Conservation (phyloP, 2,113 vertebrate species). For the Gobio gobio region DNA sequence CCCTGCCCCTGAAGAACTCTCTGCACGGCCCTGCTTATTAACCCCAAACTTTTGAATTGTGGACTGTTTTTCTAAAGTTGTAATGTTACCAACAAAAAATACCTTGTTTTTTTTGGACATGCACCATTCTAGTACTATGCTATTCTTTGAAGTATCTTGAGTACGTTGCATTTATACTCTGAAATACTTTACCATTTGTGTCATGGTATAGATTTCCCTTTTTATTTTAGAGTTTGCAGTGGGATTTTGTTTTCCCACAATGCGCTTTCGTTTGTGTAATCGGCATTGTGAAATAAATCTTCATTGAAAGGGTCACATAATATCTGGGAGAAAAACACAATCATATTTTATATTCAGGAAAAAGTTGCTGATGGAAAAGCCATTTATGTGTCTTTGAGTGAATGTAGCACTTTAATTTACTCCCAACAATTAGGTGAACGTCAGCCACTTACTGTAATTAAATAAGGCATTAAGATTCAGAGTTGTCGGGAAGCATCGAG, state of each 20-base stretch:
- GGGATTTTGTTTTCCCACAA: not conserved
- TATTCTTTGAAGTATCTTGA: not conserved
- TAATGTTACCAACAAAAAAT: not conserved
- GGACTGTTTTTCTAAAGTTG: not conserved
- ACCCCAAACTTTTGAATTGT: no score
- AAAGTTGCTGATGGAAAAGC: slow-evolving; percentile 31
- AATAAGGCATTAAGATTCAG: slow-evolving; percentile 22
- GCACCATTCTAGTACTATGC: not conserved
- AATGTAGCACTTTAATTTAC: slow-evolving; percentile 18
- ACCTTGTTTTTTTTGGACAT: not conserved
- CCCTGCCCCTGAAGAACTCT: no score
- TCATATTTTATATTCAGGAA: slow-evolving; percentile 27
- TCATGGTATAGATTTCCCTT: not conserved
- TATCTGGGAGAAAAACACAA: slow-evolving; percentile 19
- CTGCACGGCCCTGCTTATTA: no score
- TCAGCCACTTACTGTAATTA: slow-evolving; percentile 40
- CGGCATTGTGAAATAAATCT: slow-evolving; percentile 27
- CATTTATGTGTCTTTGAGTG: slow-evolving; percentile 27
- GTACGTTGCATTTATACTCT: not conserved
- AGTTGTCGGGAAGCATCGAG: slow-evolving; percentile 22
- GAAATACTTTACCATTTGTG: not conserved
- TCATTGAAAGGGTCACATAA: slow-evolving; percentile 9
- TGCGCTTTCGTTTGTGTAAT: not conserved
- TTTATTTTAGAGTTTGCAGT: not conserved
- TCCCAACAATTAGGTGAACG: slow-evolving; percentile 30